Percentiles rank a stretch among this genome's conserved stretches.
These are phyloP conservation scores for Falcaria lacertinaria DNA, from an alignment of 2,888 invertebrate species.

Conservation along the genomic window DNA sequence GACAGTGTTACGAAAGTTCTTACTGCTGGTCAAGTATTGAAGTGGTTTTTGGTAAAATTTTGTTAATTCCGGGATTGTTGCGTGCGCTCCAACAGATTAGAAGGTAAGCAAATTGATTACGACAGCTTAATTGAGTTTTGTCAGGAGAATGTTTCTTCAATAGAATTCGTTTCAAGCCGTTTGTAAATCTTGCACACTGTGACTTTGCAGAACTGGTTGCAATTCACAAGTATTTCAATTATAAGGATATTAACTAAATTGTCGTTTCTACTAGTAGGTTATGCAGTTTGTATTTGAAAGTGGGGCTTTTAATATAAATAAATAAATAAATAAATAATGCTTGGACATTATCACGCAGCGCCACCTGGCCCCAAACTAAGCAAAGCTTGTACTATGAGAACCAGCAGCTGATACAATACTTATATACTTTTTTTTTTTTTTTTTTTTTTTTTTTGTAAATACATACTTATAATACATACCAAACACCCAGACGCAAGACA, in stretches of 20 bases:
- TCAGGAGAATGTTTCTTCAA: slow-evolving; percentile 21
- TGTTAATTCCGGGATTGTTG: slow-evolving; percentile 60
- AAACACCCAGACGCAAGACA: too few relatives aligned
- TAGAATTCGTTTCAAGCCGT: background rate
- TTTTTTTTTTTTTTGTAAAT: too few relatives aligned
- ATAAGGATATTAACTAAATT: too few relatives aligned
- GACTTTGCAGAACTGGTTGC: background rate
- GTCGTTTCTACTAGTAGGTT: too few relatives aligned
- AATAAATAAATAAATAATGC: too few relatives aligned
- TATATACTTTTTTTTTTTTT: too few relatives aligned
- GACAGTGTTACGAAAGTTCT: slow-evolving; percentile 62
- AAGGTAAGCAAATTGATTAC: slow-evolving; percentile 26
- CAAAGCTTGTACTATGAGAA: too few relatives aligned
- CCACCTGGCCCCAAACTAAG: too few relatives aligned
- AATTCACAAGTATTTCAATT: background rate
- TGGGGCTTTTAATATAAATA: background rate
- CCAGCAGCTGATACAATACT: too few relatives aligned
- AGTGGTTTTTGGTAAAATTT: slow-evolving; percentile 46
- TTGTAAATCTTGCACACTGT: background rate
- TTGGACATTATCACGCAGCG: too few relatives aligned
- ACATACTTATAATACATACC: too few relatives aligned
- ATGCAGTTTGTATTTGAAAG: too few relatives aligned
- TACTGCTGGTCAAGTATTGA: slow-evolving; percentile 25
- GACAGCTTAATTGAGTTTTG: slow-evolving; percentile 22
- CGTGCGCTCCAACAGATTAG: slow-evolving; percentile 32